These are phyloP conservation scores for Eospalax fontanierii DNA, from an alignment of 2,797 vertebrate species.

Conservation along the genomic window DNA sequence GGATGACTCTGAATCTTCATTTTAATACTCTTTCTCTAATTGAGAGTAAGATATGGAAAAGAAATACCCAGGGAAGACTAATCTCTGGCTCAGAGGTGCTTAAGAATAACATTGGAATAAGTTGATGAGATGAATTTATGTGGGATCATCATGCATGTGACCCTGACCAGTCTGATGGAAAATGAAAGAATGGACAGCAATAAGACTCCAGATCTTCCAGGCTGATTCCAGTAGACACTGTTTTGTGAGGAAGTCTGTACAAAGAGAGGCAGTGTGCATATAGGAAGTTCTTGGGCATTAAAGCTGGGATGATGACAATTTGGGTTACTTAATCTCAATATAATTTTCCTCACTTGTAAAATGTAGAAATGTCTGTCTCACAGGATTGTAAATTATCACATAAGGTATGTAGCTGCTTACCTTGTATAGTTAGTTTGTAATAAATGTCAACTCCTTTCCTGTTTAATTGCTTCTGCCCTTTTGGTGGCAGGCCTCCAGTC, in stretches of 20 bases:
- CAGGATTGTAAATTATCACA: background rate
- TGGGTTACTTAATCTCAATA: background rate
- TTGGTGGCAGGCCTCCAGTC: background rate
- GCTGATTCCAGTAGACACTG: background rate
- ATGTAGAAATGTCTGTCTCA: background rate
- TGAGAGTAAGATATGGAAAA: background rate
- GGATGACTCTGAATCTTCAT: background rate
- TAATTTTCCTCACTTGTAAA: constrained; percentile 21
- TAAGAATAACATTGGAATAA: constrained; percentile 49
- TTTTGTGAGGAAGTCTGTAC: background rate
- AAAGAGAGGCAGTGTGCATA: background rate
- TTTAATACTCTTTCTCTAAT: background rate
- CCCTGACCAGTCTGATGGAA: background rate
- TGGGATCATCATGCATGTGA: background rate
- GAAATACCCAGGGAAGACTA: background rate
- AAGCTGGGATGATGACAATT: background rate
- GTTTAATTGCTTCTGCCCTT: background rate
- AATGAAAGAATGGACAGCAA: background rate
- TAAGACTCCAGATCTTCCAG: background rate
- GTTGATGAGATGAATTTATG: background rate
- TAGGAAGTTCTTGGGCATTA: background rate
- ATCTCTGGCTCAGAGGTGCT: background rate
- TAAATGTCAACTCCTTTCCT: background rate
- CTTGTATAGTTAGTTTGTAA: background rate
- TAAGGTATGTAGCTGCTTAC: background rate